Percentiles rank a stretch among this genome's conserved stretches.
These are phyloP conservation scores for Oxyura jamaicensis DNA, from an alignment of 2,113 vertebrate species.

Conservation along the genomic window DNA sequence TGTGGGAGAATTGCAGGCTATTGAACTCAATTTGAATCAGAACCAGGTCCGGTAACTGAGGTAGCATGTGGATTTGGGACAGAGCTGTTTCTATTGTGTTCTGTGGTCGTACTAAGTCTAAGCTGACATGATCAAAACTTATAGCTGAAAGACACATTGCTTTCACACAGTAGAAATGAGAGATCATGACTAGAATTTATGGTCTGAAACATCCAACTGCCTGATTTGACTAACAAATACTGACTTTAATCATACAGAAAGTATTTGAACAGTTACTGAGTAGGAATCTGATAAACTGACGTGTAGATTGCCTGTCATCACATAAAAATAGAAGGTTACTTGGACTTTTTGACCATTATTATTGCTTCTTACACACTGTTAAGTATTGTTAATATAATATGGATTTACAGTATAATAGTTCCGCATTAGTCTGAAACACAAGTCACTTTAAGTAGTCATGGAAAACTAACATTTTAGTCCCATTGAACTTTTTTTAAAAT, in stretches of 20 bases:
- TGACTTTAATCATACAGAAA: background rate
- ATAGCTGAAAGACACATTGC: background rate
- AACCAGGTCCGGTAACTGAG: slow-evolving; percentile 87
- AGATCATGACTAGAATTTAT: background rate
- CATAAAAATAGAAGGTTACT: background rate
- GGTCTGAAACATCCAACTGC: background rate
- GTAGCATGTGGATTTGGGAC: background rate
- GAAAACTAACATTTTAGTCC: background rate
- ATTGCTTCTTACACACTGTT: background rate
- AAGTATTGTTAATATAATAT: background rate
- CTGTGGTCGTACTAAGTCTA: background rate
- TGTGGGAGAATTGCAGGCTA: slow-evolving; percentile 89
- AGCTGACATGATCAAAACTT: background rate
- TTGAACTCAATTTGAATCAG: slow-evolving; percentile 98
- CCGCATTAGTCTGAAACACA: background rate
- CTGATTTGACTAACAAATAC: background rate
- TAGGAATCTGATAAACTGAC: background rate
- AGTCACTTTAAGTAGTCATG: background rate
- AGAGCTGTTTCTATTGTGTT: background rate
- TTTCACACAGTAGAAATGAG: background rate
- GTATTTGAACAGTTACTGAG: background rate
- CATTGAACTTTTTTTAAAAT: background rate
- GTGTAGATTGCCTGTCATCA: background rate
- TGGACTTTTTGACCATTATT: background rate
- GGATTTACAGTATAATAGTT: background rate